A percentile compares a stretch with the other conserved stretches of the same genome.
Conservation (phyloP, 2,888 invertebrate genomes). For the Xylota segnis region DNA sequence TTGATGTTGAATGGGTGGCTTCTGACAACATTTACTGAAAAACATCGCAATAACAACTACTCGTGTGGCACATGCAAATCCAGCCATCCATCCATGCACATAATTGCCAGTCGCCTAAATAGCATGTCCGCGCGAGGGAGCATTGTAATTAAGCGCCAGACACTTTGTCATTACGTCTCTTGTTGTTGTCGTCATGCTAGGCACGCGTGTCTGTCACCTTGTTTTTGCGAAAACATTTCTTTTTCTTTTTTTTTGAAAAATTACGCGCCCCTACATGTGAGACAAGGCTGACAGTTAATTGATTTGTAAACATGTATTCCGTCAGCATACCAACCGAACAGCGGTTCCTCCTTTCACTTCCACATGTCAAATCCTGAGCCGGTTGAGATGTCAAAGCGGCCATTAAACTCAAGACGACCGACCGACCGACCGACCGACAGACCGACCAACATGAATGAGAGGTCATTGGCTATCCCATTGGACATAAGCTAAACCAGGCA, state of each 20-base stretch:
- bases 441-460: too few species aligned
- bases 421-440: too few species aligned
- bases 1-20: conserved; percentile 20
- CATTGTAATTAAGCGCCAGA: conserved; percentile 72
- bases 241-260: conserved; percentile 20
- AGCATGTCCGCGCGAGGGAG: conserved; percentile 50
- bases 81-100: conserved; percentile 53
- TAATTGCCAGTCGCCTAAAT: conserved; percentile 45
- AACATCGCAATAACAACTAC: conserved; percentile 8
- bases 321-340: not conserved
- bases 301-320: conserved; percentile 66
- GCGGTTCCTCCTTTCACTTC: conserved; percentile 28
- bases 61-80: conserved; percentile 33
- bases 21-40: too few species aligned
- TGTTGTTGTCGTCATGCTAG: conserved; percentile 27
- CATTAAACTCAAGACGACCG: conserved; percentile 6
- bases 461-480: conserved; percentile 25
- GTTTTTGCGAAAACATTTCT: conserved; percentile 8
- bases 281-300: conserved; percentile 63
- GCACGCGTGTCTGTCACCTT: conserved; percentile 40
- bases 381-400: too few species aligned
- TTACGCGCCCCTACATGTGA: conserved; percentile 19
- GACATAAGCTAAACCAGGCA: not conserved
- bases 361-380: conserved; percentile 22
- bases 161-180: conserved; percentile 61